phyloP scores from a whole-genome alignment of 1,140 invertebrate species.

The Hyles vespertilio region DNA sequence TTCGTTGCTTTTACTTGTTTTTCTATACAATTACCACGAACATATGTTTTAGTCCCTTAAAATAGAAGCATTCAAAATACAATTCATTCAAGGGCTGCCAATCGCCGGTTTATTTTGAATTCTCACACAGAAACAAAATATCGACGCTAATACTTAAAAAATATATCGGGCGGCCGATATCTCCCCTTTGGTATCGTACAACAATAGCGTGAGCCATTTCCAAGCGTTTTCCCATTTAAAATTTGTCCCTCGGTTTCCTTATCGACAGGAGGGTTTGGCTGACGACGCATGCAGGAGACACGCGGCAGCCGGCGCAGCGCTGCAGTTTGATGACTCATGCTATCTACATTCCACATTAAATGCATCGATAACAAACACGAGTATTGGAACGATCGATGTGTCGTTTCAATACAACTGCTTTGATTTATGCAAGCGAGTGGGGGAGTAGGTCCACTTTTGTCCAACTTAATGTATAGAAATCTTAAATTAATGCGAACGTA shows the following conservation, averaged over 20 bases:
- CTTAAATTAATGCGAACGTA: too few species aligned
- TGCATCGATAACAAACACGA: not conserved
- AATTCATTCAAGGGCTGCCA: slow-evolving; percentile 2
- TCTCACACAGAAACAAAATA: slow-evolving; percentile 55
- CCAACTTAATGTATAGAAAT: too few species aligned
- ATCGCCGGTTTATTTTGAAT: slow-evolving; percentile 42
- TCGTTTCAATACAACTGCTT: not conserved
- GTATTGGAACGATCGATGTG: not conserved
- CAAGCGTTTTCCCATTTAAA: slow-evolving; percentile 67
- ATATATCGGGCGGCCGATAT: slow-evolving; percentile 45
- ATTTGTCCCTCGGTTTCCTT: slow-evolving; percentile 62
- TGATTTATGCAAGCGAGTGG: too few species aligned
- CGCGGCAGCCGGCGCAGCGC: slow-evolving; percentile 31
- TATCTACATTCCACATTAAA: not conserved
- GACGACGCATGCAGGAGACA: slow-evolving; percentile 38
- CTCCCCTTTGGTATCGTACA: slow-evolving; percentile 47
- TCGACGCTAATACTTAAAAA: slow-evolving; percentile 44
- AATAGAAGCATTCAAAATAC: not conserved
- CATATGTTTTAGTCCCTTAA: too few species aligned
- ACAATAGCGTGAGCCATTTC: slow-evolving; percentile 69
- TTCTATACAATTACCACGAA: too few species aligned
- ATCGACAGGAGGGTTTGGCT: slow-evolving; percentile 44
- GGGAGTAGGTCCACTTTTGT: too few species aligned
- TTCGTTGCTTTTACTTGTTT: too few species aligned
- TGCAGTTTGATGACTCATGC: slow-evolving; percentile 48